Conservation (phyloP, 2,113 vertebrate genomes). For the Toxostoma redivivum region DNA sequence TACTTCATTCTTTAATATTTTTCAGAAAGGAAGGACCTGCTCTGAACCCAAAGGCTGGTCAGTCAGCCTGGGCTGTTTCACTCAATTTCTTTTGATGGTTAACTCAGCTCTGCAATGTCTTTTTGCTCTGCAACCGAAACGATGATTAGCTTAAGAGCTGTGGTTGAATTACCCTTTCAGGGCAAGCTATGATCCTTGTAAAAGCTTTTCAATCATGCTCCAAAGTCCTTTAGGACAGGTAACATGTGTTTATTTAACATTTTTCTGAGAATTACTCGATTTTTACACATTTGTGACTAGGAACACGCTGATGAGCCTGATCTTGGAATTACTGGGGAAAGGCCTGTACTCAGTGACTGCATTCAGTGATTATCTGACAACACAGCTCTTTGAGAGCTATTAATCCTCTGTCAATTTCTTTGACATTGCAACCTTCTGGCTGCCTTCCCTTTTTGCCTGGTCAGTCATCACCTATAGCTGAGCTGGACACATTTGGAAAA, state of each 20-base stretch:
- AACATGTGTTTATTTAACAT: not conserved
- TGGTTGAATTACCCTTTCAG: not conserved
- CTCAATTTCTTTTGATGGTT: not conserved
- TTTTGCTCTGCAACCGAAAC: not conserved
- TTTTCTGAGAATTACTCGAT: not conserved
- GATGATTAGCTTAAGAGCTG: not conserved
- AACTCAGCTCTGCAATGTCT: not conserved
- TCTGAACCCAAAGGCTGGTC: not conserved
- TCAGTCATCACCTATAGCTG: not conserved
- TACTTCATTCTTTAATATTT: not conserved
- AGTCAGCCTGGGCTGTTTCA: not conserved
- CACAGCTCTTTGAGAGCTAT: not conserved
- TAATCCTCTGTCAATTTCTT: not conserved
- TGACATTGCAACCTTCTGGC: not conserved
- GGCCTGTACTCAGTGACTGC: not conserved
- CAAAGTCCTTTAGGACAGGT: not conserved
- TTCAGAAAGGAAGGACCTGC: not conserved
- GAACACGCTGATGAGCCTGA: not conserved
- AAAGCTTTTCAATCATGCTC: not conserved
- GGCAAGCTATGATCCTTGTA: not conserved
- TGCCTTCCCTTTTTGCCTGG: not conserved
- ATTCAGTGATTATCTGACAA: not conserved
- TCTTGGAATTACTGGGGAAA: not conserved
- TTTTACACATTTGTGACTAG: not conserved
- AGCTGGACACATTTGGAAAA: not conserved